phyloP scores from a whole-genome alignment of 2,113 vertebrate species.

The Pygoscelis antarcticus region DNA sequence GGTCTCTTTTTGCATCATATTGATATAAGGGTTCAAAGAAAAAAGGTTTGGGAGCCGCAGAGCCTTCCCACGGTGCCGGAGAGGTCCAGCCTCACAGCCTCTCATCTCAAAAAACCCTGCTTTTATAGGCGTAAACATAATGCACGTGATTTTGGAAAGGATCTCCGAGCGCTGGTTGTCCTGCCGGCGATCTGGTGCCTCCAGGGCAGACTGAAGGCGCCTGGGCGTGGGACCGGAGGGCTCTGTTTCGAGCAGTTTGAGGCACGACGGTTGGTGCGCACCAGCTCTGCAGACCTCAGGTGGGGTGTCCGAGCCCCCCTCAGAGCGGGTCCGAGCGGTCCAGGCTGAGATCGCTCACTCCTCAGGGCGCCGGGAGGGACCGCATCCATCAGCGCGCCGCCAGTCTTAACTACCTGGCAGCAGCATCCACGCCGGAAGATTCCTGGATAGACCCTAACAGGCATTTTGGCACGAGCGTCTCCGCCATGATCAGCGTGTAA shows the following conservation, averaged over 20 bases:
- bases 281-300: background rate
- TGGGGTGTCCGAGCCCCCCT: too few species aligned
- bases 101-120: background rate
- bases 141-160: rapidly evolving
- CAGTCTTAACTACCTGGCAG: rapidly evolving
- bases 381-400: rapidly evolving
- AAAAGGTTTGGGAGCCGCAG: background rate
- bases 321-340: background rate
- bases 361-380: rapidly evolving
- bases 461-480: background rate
- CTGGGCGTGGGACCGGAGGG: rapidly evolving
- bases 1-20: too few species aligned
- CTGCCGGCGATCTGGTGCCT: background rate
- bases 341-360: background rate
- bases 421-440: background rate
- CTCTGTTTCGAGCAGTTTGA: rapidly evolving
- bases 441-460: background rate
- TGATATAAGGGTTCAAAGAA: rapidly evolving
- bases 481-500: rapidly evolving
- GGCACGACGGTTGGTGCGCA: rapidly evolving
- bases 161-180: background rate
- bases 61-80: background rate
- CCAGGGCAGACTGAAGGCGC: too few species aligned
- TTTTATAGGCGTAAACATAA: background rate
- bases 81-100: background rate